Base-by-base conservation (phyloP, 2,888 invertebrate species). In the Ochropacha duplaris region DNA sequence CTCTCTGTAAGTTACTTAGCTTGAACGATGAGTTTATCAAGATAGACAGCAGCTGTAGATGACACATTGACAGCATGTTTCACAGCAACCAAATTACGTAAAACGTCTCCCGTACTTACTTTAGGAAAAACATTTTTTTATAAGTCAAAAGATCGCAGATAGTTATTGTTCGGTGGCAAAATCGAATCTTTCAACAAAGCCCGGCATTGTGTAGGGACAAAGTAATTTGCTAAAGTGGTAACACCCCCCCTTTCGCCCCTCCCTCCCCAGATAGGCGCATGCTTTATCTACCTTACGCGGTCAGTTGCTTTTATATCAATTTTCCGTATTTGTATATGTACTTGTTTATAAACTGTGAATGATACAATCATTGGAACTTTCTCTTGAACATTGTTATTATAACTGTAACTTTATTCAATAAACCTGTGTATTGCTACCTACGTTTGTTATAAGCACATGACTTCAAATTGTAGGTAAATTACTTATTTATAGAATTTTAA, bases 181-280 rank as follows among this genome's bases (percentile, higher is more conserved):
- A 78, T 78, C 74, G 77, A 77, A 74, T 71, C 72, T 68, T 65
- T 60, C 73, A 74, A 81, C 79, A 82, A 81, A 79, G 72, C 70
- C 72, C 64, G 71, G 4, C 76, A 78, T 78, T 77, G 78, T 79
- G 71, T 72, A 60, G 75, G 79, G 80, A 79, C 79, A 74, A 72
- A 78, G 86, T 85, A 86, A 87, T 87, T 85, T 87, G 79, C 76
- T 79, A 85, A 86, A 86, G 86, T 86, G 85, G 81, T 75, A 78
- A 83, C 74, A 69, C 71, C 74, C 67, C 69, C 68, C 64, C 56
- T 63, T 61, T 49, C 31, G 3, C 55, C 65, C 64, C 50, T 39
- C 57, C 55, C 56, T 58, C 60, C 60, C 56, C 61, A 64, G 56
- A 68, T 78, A 75, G 72, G 73, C 71, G 72, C 62, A 68, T 64